These are phyloP conservation scores for Pristionchus entomophagus DNA, from an alignment of 2,888 invertebrate species.

Conservation along the genomic window DNA sequence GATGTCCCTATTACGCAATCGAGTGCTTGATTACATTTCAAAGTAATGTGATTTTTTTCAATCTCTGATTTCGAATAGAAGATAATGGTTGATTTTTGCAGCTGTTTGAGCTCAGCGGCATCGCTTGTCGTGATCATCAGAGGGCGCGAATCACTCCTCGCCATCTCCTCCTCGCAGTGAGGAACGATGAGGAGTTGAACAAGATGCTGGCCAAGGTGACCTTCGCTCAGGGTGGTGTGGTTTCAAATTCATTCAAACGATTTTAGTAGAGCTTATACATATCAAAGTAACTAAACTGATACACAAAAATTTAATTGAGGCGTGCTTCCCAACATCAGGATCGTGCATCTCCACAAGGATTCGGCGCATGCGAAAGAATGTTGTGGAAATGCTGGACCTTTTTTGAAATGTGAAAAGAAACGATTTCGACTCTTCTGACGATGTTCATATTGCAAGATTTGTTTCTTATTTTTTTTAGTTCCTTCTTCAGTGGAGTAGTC, in stretches of 20 bases:
- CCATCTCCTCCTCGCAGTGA: neutral
- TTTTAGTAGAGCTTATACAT: neutral
- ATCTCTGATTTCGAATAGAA: too few relatives aligned
- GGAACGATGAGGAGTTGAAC: conserved; percentile 37
- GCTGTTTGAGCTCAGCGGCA: conserved; percentile 25
- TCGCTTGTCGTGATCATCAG: neutral
- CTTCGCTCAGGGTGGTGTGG: conserved; percentile 2
- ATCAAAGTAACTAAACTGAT: neutral
- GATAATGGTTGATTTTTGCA: too few relatives aligned
- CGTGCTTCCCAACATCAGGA: neutral
- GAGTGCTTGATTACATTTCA: too few relatives aligned
- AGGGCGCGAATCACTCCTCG: neutral
- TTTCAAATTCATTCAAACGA: neutral
- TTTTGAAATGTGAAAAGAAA: too few relatives aligned
- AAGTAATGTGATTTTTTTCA: too few relatives aligned
- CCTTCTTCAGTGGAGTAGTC: too few relatives aligned
- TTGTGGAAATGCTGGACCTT: too few relatives aligned
- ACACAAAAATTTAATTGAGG: neutral
- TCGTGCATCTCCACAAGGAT: neutral
- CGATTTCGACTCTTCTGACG: too few relatives aligned
- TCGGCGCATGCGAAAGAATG: neutral
- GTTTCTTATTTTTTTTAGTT: too few relatives aligned
- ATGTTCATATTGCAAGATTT: too few relatives aligned
- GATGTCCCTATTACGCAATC: too few relatives aligned
- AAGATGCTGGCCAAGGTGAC: neutral